A percentile compares a stretch with the other conserved stretches of the same genome.
Conservation (phyloP, 2,888 invertebrate species). For the Pristionchus exspectatus region DNA sequence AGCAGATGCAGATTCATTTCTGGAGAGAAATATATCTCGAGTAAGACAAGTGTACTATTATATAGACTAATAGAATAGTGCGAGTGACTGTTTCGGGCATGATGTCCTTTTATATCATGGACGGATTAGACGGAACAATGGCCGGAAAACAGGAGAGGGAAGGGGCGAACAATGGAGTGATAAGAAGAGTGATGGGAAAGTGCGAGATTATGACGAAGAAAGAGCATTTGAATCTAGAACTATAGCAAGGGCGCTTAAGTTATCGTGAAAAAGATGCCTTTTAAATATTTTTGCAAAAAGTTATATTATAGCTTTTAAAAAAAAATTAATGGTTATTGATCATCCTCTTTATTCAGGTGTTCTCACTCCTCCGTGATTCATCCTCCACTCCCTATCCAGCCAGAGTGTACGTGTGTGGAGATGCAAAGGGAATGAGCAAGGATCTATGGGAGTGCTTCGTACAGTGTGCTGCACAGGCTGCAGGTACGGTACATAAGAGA, state of each 20-base stretch:
- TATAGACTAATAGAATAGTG: not conserved
- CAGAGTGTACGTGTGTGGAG: conserved; percentile 87
- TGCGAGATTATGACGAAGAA: not conserved
- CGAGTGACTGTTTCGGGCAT: not conserved
- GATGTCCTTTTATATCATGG: not conserved
- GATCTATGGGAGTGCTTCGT: conserved; percentile 82
- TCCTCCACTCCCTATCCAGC: conserved; percentile 51
- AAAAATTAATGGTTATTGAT: too few relatives aligned
- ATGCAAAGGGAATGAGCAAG: conserved; percentile 86
- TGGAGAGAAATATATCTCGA: not conserved
- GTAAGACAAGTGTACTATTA: not conserved
- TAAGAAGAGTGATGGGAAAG: conserved; percentile 6
- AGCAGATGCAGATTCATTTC: not conserved
- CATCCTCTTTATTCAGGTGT: not conserved
- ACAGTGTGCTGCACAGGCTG: conserved; percentile 59
- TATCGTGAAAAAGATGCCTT: not conserved
- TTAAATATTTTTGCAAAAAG: not conserved
- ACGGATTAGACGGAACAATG: conserved; percentile 24
- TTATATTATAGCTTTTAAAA: too few relatives aligned
- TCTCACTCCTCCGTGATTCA: conserved; percentile 46
- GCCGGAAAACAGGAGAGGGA: not conserved
- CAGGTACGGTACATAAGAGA: conserved; percentile 46
- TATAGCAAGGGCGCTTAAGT: not conserved
- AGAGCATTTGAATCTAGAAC: not conserved
- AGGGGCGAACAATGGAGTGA: not conserved